Percentiles rank a stretch among this genome's conserved stretches.
phyloP scores from a whole-genome alignment of 2,888 invertebrate genomes.

The Agonopterix alstromeriana region DNA sequence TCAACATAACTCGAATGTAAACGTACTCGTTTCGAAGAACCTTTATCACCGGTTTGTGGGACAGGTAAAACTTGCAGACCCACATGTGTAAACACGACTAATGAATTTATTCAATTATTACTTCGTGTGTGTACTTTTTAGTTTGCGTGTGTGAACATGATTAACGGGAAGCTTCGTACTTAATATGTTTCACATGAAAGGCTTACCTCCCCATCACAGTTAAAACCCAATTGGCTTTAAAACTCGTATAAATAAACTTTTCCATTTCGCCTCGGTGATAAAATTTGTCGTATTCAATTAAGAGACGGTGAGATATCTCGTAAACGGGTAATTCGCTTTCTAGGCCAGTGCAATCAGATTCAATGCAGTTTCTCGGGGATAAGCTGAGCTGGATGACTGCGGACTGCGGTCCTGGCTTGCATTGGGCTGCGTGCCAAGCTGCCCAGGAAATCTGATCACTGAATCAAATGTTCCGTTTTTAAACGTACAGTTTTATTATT shows the following conservation, averaged over 20 bases:
- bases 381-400: slow-evolving; percentile 32
- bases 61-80: slow-evolving; percentile 29
- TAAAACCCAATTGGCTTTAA: slow-evolving; percentile 11
- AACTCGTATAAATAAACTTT: slow-evolving; percentile 26
- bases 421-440: slow-evolving; percentile 45
- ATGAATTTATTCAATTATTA: slow-evolving; percentile 6
- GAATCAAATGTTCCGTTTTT: no score
- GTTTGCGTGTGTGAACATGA: slow-evolving; percentile 1
- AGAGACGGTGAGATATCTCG: slow-evolving; percentile 20
- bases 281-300: slow-evolving; percentile 30
- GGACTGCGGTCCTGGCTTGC: slow-evolving; percentile 27
- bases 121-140: neutral
- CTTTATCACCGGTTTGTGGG: slow-evolving; percentile 20
- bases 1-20: slow-evolving; percentile 5
- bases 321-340: slow-evolving; percentile 34
- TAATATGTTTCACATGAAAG: neutral
- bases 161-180: slow-evolving; percentile 11
- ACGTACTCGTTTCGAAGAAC: slow-evolving; percentile 16
- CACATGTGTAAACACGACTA: slow-evolving; percentile 17
- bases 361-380: slow-evolving; percentile 29
- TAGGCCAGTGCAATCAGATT: slow-evolving; percentile 43
- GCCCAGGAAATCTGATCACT: slow-evolving; percentile 26
- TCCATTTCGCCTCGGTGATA: slow-evolving; percentile 24
- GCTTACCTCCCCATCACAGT: neutral
- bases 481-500: no score